These are phyloP conservation scores for Clinocottus analis DNA, from an alignment of 2,113 vertebrate species.

Conservation along the genomic window DNA sequence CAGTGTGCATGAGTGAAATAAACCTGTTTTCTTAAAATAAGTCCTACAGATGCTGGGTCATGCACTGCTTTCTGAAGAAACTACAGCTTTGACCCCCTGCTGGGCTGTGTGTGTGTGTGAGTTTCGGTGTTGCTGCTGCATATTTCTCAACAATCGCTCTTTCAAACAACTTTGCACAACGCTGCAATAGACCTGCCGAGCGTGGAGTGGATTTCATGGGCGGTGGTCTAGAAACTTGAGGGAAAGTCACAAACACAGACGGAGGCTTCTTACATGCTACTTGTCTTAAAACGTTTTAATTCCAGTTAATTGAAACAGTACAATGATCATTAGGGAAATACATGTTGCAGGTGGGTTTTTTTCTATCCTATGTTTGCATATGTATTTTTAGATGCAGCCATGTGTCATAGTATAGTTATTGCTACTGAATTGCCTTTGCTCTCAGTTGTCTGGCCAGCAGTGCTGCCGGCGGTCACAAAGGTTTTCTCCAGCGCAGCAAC, in stretches of 20 bases:
- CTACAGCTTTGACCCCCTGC: neutral
- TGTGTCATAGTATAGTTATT: neutral
- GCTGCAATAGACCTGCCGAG: neutral
- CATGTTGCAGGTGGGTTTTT: neutral
- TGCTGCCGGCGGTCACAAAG: constrained; percentile 47
- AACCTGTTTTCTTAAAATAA: neutral
- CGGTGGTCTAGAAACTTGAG: neutral
- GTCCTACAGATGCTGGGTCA: neutral
- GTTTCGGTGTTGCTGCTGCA: neutral
- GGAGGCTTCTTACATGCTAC: neutral
- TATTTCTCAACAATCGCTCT: neutral
- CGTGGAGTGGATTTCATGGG: neutral
- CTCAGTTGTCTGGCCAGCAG: constrained; percentile 12
- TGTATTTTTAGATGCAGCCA: neutral
- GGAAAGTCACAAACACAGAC: neutral
- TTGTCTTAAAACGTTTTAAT: neutral
- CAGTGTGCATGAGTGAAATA: neutral
- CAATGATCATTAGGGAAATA: neutral
- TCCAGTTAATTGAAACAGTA: neutral
- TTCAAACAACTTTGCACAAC: neutral
- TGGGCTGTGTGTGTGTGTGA: neutral
- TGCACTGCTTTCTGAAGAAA: neutral
- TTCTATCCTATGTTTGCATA: neutral
- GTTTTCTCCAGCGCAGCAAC: constrained; percentile 70
- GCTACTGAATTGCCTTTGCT: constrained; percentile 2